Conservation (phyloP, 1,140 invertebrate species). For the Colletes gigas region DNA sequence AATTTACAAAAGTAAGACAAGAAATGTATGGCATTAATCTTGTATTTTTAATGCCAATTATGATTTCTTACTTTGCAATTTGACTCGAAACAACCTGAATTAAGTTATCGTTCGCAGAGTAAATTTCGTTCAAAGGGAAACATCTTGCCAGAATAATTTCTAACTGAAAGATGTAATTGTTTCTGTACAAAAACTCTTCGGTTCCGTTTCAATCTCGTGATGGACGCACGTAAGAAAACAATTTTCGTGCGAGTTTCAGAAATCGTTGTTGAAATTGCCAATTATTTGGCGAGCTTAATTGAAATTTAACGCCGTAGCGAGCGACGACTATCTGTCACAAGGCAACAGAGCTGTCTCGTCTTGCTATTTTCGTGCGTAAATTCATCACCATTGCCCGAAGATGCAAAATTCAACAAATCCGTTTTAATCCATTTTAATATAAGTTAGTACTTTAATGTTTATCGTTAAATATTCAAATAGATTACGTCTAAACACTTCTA, state of each 20-base stretch:
- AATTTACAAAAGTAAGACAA: no score
- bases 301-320: background rate
- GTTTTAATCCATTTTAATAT: background rate
- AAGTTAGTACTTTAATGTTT: no score
- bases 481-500: background rate
- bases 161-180: background rate
- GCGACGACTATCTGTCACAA: background rate
- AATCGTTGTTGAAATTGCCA: background rate
- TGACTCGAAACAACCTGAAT: no score
- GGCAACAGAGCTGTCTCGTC: background rate
- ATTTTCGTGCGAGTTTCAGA: slow-evolving; percentile 17
- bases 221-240: slow-evolving; percentile 38
- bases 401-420: slow-evolving; percentile 30
- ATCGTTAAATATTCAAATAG: background rate
- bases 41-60: no score
- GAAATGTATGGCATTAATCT: no score
- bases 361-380: background rate
- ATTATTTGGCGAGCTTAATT: background rate
- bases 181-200: slow-evolving; percentile 43
- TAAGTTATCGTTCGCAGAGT: background rate
- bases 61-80: no score
- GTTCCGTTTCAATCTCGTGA: slow-evolving; percentile 24
- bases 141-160: background rate
- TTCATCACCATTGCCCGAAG: background rate
- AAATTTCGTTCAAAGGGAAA: background rate